A percentile compares a stretch with the other conserved stretches of the same genome.
These are phyloP conservation scores for Saturnia japonica DNA, from an alignment of 2,888 invertebrate genomes.

Conservation along the genomic window DNA sequence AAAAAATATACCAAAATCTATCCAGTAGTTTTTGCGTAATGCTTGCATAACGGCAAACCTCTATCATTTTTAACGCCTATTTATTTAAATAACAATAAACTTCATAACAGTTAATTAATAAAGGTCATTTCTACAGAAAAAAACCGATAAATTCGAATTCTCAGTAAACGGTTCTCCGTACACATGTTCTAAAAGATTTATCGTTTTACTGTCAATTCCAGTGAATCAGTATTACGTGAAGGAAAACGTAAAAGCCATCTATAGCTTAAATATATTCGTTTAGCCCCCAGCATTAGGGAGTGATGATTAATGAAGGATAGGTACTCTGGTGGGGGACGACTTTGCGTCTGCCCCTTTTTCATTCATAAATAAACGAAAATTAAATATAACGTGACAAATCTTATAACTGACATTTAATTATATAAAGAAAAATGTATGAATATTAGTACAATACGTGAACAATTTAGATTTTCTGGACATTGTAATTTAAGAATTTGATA, in stretches of 20 bases:
- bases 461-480: neutral
- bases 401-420: conserved; percentile 9
- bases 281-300: conserved; percentile 64
- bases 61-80: too few relatives aligned
- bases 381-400: conserved; percentile 32
- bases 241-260: conserved; percentile 54
- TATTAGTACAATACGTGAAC: neutral
- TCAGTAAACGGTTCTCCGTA: conserved; percentile 21
- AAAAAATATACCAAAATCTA: too few relatives aligned
- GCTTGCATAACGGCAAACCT: too few relatives aligned
- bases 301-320: conserved; percentile 72
- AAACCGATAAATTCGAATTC: neutral
- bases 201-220: conserved; percentile 46
- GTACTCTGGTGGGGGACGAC: conserved; percentile 45
- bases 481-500: neutral
- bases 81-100: neutral
- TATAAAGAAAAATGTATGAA: neutral
- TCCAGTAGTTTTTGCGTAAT: too few relatives aligned
- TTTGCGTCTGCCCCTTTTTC: conserved; percentile 53
- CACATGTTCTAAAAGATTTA: conserved; percentile 34
- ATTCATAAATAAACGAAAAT: conserved; percentile 59
- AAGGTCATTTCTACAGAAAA: neutral
- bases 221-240: conserved; percentile 55
- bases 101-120: neutral
- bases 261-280: conserved; percentile 72